Conservation (phyloP, 2,113 vertebrate species). For the Pseudopipra pipra region DNA sequence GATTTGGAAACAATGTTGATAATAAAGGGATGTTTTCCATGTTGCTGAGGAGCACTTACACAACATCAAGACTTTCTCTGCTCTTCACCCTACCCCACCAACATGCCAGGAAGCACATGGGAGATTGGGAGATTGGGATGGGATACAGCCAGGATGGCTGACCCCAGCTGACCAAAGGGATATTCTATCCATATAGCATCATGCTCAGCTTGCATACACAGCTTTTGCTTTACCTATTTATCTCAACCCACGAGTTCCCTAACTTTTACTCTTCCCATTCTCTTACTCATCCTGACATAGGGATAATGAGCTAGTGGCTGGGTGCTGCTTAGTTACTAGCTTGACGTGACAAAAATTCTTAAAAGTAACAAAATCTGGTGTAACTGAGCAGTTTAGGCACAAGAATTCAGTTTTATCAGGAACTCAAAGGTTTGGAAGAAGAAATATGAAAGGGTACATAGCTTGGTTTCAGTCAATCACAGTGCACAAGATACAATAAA, state of each 20-base stretch:
- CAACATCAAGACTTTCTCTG: background rate
- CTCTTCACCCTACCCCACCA: background rate
- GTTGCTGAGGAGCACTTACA: background rate
- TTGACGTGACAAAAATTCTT: background rate
- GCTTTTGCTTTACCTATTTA: background rate
- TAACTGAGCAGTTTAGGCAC: background rate
- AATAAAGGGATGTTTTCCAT: background rate
- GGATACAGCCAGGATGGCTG: background rate
- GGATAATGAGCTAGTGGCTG: background rate
- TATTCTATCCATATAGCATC: background rate
- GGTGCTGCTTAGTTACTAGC: background rate
- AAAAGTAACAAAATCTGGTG: background rate
- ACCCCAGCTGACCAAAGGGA: background rate
- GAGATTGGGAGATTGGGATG: accelerated
- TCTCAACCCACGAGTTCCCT: background rate
- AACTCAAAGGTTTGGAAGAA: background rate
- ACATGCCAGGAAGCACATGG: background rate
- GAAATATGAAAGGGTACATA: background rate
- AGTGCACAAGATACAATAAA: background rate
- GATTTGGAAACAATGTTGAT: background rate
- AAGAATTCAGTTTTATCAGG: background rate
- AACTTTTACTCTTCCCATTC: background rate
- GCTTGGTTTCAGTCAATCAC: background rate
- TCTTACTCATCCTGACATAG: background rate
- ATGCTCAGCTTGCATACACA: background rate